phyloP scores from a whole-genome alignment of 2,797 vertebrate genomes.

The Pangasius larnaudii region DNA sequence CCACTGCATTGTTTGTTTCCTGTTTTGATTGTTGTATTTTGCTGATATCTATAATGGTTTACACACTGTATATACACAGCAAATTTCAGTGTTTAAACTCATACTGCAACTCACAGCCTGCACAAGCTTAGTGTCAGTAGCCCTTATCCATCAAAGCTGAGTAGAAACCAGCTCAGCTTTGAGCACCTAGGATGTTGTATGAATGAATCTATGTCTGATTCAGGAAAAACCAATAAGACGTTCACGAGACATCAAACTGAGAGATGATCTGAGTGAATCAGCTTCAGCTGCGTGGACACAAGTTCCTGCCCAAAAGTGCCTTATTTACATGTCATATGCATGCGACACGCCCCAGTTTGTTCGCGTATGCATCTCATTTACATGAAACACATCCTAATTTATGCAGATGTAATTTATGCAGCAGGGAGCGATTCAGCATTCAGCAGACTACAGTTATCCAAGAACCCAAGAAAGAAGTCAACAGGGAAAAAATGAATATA shows the following conservation, averaged over 20 bases:
- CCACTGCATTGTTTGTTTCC: not conserved
- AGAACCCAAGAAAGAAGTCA: not conserved
- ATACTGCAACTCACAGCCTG: not conserved
- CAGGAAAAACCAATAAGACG: not conserved
- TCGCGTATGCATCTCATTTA: not conserved
- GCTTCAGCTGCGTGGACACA: not conserved
- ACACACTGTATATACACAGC: not conserved
- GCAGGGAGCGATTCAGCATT: not conserved
- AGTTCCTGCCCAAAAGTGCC: not conserved
- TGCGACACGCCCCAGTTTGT: not conserved
- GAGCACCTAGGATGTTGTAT: not conserved
- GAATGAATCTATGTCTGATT: not conserved
- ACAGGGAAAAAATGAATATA: not conserved
- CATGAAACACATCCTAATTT: not conserved
- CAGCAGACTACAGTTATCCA: not conserved
- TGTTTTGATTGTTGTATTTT: not conserved
- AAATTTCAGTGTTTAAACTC: not conserved
- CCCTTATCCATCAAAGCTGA: not conserved
- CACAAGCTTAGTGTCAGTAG: not conserved
- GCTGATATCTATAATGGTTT: not conserved
- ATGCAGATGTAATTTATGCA: constrained; percentile 4
- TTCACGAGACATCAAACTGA: not conserved
- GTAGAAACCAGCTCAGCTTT: not conserved
- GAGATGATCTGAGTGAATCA: not conserved
- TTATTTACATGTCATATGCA: not conserved